Evolutionary conservation across 2,888 invertebrate species (phyloP).

Genomic region (Xiphydria camelus): DNA sequence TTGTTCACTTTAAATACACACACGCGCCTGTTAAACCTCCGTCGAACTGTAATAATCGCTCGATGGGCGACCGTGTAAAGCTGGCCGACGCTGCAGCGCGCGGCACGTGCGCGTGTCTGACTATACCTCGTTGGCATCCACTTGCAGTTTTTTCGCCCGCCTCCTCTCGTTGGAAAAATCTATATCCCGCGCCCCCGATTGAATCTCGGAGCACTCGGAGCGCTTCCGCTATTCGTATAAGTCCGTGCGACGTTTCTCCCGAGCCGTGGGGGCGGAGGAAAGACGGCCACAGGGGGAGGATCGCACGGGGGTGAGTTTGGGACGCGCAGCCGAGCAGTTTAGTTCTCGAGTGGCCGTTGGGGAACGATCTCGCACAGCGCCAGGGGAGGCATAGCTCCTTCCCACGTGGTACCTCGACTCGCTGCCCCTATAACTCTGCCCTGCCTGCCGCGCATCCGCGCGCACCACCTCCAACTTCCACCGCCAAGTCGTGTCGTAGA

Average conservation of each 20-base stretch:
- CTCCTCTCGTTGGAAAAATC: too few species aligned
- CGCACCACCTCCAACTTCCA: constrained; percentile 27
- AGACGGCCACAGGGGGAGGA: constrained; percentile 1
- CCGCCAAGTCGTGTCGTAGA: too few species aligned
- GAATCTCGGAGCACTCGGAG: too few species aligned
- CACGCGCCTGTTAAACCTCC: too few species aligned
- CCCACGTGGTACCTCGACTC: constrained; percentile 49
- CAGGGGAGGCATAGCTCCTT: constrained; percentile 56
- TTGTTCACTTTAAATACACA: too few species aligned
- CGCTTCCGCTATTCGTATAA: not conserved
- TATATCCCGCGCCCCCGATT: too few species aligned
- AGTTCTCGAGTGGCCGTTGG: constrained; percentile 53
- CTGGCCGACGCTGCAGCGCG: too few species aligned
- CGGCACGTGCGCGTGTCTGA: too few species aligned
- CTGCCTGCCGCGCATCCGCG: constrained; percentile 27
- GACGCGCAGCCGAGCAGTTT: constrained; percentile 48
- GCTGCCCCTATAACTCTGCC: constrained; percentile 50
- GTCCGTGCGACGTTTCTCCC: constrained; percentile 15
- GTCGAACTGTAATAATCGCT: too few species aligned
- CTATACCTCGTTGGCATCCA: too few species aligned
- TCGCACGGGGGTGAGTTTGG: constrained; percentile 25
- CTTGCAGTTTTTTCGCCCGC: too few species aligned
- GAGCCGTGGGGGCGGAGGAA: constrained; percentile 3
- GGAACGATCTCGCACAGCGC: constrained; percentile 53
- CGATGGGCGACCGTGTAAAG: too few species aligned